These are phyloP conservation scores for Pachydiplax longipennis DNA, from an alignment of 2,888 invertebrate genomes.

Conservation along the genomic window DNA sequence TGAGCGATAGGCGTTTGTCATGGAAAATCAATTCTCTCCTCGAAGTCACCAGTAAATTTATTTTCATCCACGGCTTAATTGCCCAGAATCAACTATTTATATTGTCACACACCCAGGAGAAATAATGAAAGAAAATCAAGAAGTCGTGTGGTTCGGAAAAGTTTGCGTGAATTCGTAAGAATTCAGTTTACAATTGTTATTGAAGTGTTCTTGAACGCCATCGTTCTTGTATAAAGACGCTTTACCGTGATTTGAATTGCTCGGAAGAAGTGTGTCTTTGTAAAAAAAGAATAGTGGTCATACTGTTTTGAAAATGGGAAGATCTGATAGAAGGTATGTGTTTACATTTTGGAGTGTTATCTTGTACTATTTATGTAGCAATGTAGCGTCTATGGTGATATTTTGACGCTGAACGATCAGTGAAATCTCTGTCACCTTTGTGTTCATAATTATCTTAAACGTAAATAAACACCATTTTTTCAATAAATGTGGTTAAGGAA, in stretches of 20 bases:
- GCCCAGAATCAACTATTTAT: not conserved
- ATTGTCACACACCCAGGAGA: not conserved
- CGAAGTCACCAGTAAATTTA: not conserved
- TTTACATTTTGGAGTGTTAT: not conserved
- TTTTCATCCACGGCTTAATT: not conserved
- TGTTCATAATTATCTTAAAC: too few species aligned
- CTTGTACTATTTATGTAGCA: not conserved
- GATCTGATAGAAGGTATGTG: constrained; percentile 20
- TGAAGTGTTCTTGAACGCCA: constrained; percentile 25
- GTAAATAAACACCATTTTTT: too few species aligned
- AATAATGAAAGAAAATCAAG: not conserved
- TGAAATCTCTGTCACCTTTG: too few species aligned
- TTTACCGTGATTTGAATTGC: not conserved
- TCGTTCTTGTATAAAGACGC: not conserved
- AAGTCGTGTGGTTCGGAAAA: not conserved
- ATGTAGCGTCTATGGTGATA: not conserved
- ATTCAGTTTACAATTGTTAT: not conserved
- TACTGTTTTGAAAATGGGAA: not conserved
- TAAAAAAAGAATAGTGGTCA: not conserved
- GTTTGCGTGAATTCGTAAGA: not conserved
- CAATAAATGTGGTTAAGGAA: too few species aligned
- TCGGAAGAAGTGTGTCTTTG: not conserved
- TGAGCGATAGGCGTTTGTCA: constrained; percentile 25
- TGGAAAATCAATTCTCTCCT: constrained; percentile 5
- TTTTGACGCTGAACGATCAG: not conserved